Evolutionary conservation across 2,113 vertebrate species (phyloP), one percentile per base, ranked within the genome.

Genomic region (Neopipo cinnamomea): DNA sequence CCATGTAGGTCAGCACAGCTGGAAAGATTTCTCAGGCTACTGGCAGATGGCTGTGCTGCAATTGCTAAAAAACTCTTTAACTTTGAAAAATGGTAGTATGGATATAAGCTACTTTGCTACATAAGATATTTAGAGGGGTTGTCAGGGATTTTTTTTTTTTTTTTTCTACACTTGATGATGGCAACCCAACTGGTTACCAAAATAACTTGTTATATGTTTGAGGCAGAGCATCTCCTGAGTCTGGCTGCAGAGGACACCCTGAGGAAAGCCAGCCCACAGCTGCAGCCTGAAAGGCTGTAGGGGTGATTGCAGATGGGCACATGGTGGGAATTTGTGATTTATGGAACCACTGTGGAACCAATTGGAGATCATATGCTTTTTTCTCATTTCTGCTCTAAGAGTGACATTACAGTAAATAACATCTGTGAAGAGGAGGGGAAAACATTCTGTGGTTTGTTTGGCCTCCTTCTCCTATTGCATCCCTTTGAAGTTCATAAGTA

Each of bases 401-500:
- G 83, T 41, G 61, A 61, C 56, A 56, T 93, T 95, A 87, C 22
- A 53, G 41, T 85, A 94, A 94, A 87, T 94, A 91, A 74, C 21
- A 53, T 33, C 65, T 92, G 61, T 78, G 82, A 95, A 84, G 73
- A 87, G 61, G 70, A 79, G 80, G 79, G 41, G 24, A 81, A 90
- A 93, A 75, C 49, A 59, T 3, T 4, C 79, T 30, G 66, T 55
- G 50, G 78, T 96, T 95, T 85, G 68, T 92, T 94, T 96, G 85
- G 71, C 95, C 93, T 92, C 72, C 72, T 90, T 50, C 75, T 95
- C 44, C 56, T 79, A 86, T 89, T 94, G 58, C 80, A 89, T 91
- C 73, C 58, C 62, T 96, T 97, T 97, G 93, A 96, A 92, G 92
- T 46, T 65, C 16, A 53, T 82, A 91, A 93, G 80, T 94, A 96